phyloP scores from a whole-genome alignment of 2,888 invertebrate species.

The Lasioglossum calceatum region DNA sequence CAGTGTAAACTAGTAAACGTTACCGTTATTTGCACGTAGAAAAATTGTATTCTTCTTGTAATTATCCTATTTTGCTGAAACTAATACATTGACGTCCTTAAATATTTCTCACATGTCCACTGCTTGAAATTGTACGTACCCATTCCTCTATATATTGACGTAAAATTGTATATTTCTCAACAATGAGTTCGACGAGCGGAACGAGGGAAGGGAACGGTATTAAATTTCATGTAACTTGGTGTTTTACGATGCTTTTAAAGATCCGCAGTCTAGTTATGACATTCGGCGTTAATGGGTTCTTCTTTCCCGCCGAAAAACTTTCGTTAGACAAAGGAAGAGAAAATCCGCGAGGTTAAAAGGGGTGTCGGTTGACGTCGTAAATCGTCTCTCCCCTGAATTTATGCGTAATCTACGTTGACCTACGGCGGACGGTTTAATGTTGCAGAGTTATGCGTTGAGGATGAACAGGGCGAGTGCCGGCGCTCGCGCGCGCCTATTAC shows the following conservation, averaged over 20 bases:
- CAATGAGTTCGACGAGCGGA: neutral
- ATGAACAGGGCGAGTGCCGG: constrained; percentile 35
- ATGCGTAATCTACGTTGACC: constrained; percentile 78
- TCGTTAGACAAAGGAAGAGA: constrained; percentile 18
- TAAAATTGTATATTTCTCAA: neutral
- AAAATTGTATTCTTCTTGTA: too few species aligned
- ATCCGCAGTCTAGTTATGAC: constrained; percentile 7
- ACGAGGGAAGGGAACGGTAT: neutral
- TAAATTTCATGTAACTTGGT: neutral
- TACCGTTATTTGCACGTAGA: too few species aligned
- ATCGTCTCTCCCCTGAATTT: constrained; percentile 74
- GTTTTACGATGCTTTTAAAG: constrained; percentile 3
- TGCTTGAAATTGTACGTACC: too few species aligned
- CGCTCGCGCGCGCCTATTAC: constrained; percentile 19
- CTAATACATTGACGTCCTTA: too few species aligned
- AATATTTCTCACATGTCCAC: too few species aligned
- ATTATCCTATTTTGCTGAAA: too few species aligned
- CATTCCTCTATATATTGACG: neutral
- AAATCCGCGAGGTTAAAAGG: constrained; percentile 46
- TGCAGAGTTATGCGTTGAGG: constrained; percentile 72
- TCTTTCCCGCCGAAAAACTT: constrained; percentile 14
- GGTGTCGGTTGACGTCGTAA: constrained; percentile 69
- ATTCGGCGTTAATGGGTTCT: constrained; percentile 4
- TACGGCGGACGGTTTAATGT: constrained; percentile 74
- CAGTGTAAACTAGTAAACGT: too few species aligned